Base-by-base conservation (phyloP, 2,113 vertebrate genomes). In the Ophiodon elongatus region DNA sequence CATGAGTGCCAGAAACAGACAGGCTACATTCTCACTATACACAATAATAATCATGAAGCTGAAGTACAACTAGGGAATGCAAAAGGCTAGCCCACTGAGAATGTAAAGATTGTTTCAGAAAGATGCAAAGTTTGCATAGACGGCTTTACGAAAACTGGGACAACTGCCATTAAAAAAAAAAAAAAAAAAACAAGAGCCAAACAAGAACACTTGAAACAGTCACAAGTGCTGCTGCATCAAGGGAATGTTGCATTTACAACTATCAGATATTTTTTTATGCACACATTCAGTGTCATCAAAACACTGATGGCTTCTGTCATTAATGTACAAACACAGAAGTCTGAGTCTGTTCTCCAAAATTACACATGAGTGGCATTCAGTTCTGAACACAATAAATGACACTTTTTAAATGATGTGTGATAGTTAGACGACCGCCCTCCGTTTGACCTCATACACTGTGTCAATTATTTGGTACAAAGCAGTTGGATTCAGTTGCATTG, bases 101-200 rank as follows among this genome's bases (percentile, higher is more conserved):
- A 93, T 91, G 92, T 90, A 82, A 81, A 93, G 86, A 93, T 95
- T 88, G 90, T 86, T 94, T 95, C 95, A 91, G 96, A 97, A 96
- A 95, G 93, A 96, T 96, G 92, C 94, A 92, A 87, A 84, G 85
- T 96, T 99, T 99, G 98, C 98, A 99, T 98, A 99, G 97, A 97
- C 95, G 94, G 94, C 96, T 96, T 96, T 81, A 95, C 94, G 90
- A 81, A 95, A 93, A 90, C 85, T 82, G 70, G 39, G 54, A 92
- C 86, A 78, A 91, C 74, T 75, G 95, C 88, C 85, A 77, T 88
- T 93, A 85, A 66, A 86, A 82, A 82, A 77, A 87, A 83, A 84
- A 45, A 83, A 82, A 41, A 78, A 81, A 83, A 72, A 82, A 17
- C 15, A 87, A 89, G 29, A 81, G 92, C 8, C 6, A 76, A 84